Evolutionary conservation across 2,888 invertebrate genomes (phyloP).

Genomic region (Anorthoa munda): DNA sequence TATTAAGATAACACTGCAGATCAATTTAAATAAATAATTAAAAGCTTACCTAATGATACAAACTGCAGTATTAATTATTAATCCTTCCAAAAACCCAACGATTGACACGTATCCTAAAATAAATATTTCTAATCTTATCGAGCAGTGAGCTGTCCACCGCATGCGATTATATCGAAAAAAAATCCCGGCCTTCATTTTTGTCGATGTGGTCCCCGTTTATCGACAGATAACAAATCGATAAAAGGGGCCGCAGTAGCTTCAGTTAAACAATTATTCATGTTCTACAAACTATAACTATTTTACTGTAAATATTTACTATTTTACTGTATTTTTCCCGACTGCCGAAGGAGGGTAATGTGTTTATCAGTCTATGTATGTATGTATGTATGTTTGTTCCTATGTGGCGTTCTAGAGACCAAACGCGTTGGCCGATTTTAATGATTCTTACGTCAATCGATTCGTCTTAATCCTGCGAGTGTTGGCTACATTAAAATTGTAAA

Average conservation of each 20-base stretch:
- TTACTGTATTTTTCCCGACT: no score
- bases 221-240: conserved; percentile 61
- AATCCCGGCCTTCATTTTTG: conserved; percentile 52
- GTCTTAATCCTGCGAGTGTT: no score
- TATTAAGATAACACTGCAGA: conserved; percentile 6
- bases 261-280: conserved; percentile 53
- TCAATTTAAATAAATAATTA: conserved; percentile 16
- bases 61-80: conserved; percentile 10
- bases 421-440: no score
- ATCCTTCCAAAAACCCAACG: conserved; percentile 7
- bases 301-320: conserved; percentile 21
- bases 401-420: no score
- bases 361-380: no score
- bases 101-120: conserved; percentile 47
- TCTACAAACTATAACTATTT: conserved; percentile 38
- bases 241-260: conserved; percentile 62
- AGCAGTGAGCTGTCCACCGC: conserved; percentile 42
- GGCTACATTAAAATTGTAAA: no score
- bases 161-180: conserved; percentile 55
- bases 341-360: no score
- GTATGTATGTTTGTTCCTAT: no score
- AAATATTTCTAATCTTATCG: conserved; percentile 58
- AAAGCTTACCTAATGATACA: conserved; percentile 8
- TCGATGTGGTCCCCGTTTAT: conserved; percentile 52
- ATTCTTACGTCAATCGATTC: no score